These are phyloP conservation scores for Tachystola acroxantha DNA, from an alignment of 2,888 invertebrate species.

Conservation along the genomic window DNA sequence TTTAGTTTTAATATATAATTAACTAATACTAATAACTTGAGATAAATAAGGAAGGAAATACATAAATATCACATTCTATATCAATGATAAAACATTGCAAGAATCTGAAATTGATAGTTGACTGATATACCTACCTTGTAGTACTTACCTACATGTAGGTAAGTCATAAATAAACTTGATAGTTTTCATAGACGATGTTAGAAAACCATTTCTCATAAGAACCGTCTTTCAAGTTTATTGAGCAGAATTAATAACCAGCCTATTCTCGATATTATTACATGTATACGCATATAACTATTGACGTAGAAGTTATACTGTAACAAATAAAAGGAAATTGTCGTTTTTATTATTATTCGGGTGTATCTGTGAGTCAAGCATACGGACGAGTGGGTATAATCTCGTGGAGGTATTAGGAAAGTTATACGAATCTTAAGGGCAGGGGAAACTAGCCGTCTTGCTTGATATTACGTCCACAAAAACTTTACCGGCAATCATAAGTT, in stretches of 20 bases:
- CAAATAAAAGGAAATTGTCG: constrained; percentile 64
- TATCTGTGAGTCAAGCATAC: constrained; percentile 44
- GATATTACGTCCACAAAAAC: constrained; percentile 64
- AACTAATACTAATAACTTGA: too few relatives aligned
- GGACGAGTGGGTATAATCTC: constrained; percentile 62
- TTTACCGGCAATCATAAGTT: constrained; percentile 56
- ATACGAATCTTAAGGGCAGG: constrained; percentile 58
- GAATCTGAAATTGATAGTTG: too few relatives aligned
- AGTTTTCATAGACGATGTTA: constrained; percentile 11
- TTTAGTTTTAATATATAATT: too few relatives aligned
- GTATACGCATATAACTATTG: constrained; percentile 27
- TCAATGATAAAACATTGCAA: constrained; percentile 6
- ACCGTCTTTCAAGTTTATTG: constrained; percentile 52
- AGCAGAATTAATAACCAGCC: constrained; percentile 67
- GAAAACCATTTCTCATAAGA: constrained; percentile 26
- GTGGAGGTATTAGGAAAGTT: constrained; percentile 71
- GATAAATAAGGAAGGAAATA: too few relatives aligned
- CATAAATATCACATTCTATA: constrained; percentile 1
- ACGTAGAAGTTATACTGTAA: constrained; percentile 57
- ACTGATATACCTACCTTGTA: too few relatives aligned
- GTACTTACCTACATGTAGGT: too few relatives aligned
- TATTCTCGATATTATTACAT: constrained; percentile 44
- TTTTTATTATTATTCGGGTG: constrained; percentile 66
- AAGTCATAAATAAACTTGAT: constrained; percentile 17
- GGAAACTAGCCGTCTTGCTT: constrained; percentile 53